Percentiles rank a stretch among this genome's conserved stretches.
Evolutionary conservation across 2,113 vertebrate species (phyloP).

Genomic region (Microcebus murinus): DNA sequence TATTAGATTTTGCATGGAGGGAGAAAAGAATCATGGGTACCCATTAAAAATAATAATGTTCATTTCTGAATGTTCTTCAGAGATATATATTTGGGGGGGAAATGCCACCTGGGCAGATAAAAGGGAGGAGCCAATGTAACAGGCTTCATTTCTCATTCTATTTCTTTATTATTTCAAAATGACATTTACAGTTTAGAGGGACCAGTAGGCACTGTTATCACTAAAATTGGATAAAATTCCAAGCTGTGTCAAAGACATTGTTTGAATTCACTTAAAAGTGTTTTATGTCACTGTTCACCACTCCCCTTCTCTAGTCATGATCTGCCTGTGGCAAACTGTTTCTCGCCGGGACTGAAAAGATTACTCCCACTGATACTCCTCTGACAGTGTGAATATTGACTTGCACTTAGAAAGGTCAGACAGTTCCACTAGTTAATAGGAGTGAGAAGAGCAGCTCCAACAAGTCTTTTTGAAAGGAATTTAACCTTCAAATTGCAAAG

Average conservation of each 20-base stretch:
- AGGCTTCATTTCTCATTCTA: constrained; percentile 41
- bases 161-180: constrained; percentile 70
- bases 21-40: neutral
- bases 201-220: constrained; percentile 57
- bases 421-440: constrained; percentile 78
- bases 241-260: constrained; percentile 73
- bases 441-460: constrained; percentile 79
- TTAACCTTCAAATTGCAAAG: constrained; percentile 83
- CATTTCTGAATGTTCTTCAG: constrained; percentile 38
- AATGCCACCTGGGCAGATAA: neutral
- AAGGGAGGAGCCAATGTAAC: constrained; percentile 35
- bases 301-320: constrained; percentile 73
- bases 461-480: constrained; percentile 77
- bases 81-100: neutral
- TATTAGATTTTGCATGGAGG: neutral
- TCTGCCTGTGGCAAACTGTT: constrained; percentile 79
- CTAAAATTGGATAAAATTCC: constrained; percentile 75
- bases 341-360: constrained; percentile 78
- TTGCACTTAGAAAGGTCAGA: constrained; percentile 84
- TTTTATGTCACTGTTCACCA: constrained; percentile 74
- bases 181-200: constrained; percentile 73
- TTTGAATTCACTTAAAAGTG: constrained; percentile 81
- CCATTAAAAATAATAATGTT: constrained; percentile 64
- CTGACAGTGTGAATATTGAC: constrained; percentile 82
- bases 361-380: constrained; percentile 70